phyloP scores from a whole-genome alignment of 1,140 invertebrate species.

The Lepidostoma basale region DNA sequence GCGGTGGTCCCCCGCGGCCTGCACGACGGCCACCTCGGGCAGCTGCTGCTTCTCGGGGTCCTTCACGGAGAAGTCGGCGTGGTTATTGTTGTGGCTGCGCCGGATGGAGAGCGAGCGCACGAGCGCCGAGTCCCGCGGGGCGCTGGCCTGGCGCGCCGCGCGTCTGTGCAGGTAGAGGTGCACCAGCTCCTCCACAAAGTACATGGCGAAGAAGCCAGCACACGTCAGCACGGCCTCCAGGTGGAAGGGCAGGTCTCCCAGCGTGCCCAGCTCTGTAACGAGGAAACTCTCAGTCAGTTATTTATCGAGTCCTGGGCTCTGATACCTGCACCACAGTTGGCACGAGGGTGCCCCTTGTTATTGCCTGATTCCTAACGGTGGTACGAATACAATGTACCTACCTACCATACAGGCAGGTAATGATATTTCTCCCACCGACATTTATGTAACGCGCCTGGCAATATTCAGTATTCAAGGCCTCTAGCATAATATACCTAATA shows the following conservation, averaged over 20 bases:
- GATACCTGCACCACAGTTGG: too few species aligned
- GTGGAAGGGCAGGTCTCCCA: slow-evolving; percentile 66
- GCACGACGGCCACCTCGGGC: slow-evolving; percentile 6
- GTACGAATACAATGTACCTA: too few species aligned
- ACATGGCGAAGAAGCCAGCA: slow-evolving; percentile 83
- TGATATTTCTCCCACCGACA: too few species aligned
- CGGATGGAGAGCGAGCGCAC: slow-evolving; percentile 57
- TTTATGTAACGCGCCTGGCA: too few species aligned
- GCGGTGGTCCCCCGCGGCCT: slow-evolving; percentile 49
- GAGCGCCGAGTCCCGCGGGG: slow-evolving; percentile 51
- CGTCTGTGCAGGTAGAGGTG: slow-evolving; percentile 68
- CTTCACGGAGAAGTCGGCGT: slow-evolving; percentile 52
- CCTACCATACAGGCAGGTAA: too few species aligned
- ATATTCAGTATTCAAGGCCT: too few species aligned
- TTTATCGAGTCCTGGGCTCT: too few species aligned
- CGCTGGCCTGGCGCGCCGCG: slow-evolving; percentile 40
- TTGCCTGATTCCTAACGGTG: too few species aligned
- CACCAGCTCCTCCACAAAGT: slow-evolving; percentile 81
- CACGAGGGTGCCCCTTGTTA: too few species aligned
- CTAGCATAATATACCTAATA: too few species aligned
- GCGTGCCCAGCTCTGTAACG: slow-evolving; percentile 51
- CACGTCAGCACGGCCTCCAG: slow-evolving; percentile 75
- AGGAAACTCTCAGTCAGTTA: slow-evolving; percentile 22
- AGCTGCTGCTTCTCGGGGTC: slow-evolving; percentile 44
- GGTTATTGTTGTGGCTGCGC: slow-evolving; percentile 42